A percentile compares a stretch with the other conserved stretches of the same genome.
Conservation (phyloP, 1,140 invertebrate genomes). For the Camponotus vicinus region DNA sequence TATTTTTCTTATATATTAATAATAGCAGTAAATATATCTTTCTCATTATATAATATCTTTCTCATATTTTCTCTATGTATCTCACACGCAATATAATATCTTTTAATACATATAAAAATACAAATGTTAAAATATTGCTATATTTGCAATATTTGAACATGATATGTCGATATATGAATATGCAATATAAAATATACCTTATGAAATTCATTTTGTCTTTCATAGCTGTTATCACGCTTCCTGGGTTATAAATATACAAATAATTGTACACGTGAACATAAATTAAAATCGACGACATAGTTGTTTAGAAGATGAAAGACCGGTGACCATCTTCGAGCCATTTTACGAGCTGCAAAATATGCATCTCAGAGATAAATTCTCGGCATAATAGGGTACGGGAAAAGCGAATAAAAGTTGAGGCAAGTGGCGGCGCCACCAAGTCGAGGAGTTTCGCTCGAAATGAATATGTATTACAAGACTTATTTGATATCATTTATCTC, state of each 20-base stretch:
- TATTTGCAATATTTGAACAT: too few species aligned
- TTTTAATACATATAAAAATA: not conserved
- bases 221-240: not conserved
- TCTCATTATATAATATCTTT: too few species aligned
- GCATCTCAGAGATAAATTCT: constrained; percentile 53
- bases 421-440: constrained; percentile 15
- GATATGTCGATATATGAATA: too few species aligned
- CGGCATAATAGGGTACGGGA: constrained; percentile 35
- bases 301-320: constrained; percentile 11
- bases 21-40: not conserved
- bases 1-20: not conserved
- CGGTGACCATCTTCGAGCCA: not conserved
- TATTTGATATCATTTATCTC: constrained; percentile 43
- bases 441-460: constrained; percentile 22
- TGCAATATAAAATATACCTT: too few species aligned
- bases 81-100: not conserved
- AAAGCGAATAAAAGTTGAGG: constrained; percentile 54
- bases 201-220: not conserved
- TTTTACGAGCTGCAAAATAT: constrained; percentile 51
- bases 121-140: not conserved
- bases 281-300: constrained; percentile 15
- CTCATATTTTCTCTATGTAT: too few species aligned
- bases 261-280: not conserved
- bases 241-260: constrained; percentile 25
- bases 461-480: constrained; percentile 53